A percentile compares a stretch with the other conserved stretches of the same genome.
Conservation (phyloP, 2,888 invertebrate species). For the Campopleginae sp. region DNA sequence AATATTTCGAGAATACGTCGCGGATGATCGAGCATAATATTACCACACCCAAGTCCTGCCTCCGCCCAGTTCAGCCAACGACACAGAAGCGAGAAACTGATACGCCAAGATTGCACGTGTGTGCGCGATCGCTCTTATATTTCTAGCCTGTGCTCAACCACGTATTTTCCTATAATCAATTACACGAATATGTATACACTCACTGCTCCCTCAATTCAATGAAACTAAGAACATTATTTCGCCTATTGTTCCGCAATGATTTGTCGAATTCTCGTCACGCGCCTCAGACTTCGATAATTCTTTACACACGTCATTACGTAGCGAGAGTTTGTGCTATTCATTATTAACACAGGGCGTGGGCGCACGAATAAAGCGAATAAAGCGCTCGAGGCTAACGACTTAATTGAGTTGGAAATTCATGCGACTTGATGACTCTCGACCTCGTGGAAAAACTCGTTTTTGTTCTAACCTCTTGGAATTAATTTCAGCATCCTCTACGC, state of each 20-base stretch:
- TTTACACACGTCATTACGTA: constrained; percentile 5
- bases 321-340: neutral
- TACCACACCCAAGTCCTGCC: neutral
- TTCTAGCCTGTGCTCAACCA: neutral
- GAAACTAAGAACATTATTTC: neutral
- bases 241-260: constrained; percentile 28
- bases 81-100: constrained; percentile 12
- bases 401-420: constrained; percentile 4
- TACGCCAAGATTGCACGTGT: neutral
- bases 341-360: neutral
- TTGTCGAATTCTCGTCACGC: constrained; percentile 19
- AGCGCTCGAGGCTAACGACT: constrained; percentile 1
- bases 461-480: neutral
- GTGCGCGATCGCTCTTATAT: neutral
- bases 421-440: constrained; percentile 13
- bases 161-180: constrained; percentile 27
- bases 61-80: neutral
- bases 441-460: neutral
- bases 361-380: constrained; percentile 7
- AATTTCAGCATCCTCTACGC: neutral
- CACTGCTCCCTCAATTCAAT: constrained; percentile 6
- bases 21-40: constrained; percentile 36
- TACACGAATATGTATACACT: neutral
- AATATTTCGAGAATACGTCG: neutral
- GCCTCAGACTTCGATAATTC: neutral